phyloP scores from a whole-genome alignment of 1,140 invertebrate species.

The Psix sp. region DNA sequence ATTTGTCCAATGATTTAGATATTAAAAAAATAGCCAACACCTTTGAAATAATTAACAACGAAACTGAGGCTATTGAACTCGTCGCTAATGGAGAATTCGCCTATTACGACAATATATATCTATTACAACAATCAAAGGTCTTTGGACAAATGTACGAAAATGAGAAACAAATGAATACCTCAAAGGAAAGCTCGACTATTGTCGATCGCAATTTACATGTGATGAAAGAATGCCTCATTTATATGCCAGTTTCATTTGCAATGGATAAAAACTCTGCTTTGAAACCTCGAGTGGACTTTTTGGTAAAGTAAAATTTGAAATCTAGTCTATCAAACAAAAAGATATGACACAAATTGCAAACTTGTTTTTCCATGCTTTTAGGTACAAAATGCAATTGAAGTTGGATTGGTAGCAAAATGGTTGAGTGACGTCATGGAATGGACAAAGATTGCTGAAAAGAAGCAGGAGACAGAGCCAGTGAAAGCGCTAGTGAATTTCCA shows the following conservation, averaged over 20 bases:
- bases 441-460: conserved; percentile 74
- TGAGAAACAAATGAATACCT: conserved; percentile 54
- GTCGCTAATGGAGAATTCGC: conserved; percentile 84
- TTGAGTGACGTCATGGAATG: conserved; percentile 83
- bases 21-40: conserved; percentile 81
- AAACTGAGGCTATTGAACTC: conserved; percentile 78
- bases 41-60: conserved; percentile 80
- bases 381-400: conserved; percentile 83
- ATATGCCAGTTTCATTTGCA: conserved; percentile 87
- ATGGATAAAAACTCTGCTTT: conserved; percentile 88
- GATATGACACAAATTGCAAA: no score
- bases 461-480: conserved; percentile 74
- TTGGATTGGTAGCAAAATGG: conserved; percentile 88
- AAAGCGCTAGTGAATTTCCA: conserved; percentile 86
- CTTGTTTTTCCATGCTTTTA: conserved; percentile 38
- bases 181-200: conserved; percentile 11
- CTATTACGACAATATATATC: conserved; percentile 89
- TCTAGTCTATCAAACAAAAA: no score
- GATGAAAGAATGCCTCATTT: conserved; percentile 87
- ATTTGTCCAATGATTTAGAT: conserved; percentile 81
- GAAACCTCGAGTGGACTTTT: conserved; percentile 82
- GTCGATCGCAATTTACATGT: conserved; percentile 83
- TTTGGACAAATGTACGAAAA: conserved; percentile 76
- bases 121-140: conserved; percentile 81
- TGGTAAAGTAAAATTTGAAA: conserved; percentile 65